These are phyloP conservation scores for Drosophila mulleri DNA, from an alignment of 2,888 invertebrate species.

Conservation along the genomic window DNA sequence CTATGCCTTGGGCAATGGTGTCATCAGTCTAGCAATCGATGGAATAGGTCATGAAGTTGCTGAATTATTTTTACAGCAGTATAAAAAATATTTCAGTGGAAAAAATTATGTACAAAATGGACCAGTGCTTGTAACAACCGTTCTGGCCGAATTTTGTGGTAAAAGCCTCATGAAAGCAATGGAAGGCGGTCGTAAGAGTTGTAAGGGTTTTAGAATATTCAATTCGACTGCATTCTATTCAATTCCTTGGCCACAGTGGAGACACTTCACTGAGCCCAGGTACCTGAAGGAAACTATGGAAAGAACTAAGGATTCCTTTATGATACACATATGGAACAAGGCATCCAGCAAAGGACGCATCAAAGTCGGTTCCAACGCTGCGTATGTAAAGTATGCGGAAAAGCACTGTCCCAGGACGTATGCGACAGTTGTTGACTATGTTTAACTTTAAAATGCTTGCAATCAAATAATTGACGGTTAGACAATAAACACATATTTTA, in stretches of 20 bases:
- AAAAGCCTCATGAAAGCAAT: constrained; percentile 86
- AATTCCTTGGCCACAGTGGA: constrained; percentile 87
- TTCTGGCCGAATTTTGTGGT: constrained; percentile 86
- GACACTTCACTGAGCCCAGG: constrained; percentile 86
- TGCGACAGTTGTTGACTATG: constrained; percentile 73
- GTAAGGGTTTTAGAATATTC: constrained; percentile 88
- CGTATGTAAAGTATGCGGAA: constrained; percentile 77
- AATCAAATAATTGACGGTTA: not conserved
- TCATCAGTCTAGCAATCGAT: constrained; percentile 87
- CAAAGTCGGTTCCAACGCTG: constrained; percentile 73
- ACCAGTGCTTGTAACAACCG: constrained; percentile 87
- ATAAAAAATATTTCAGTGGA: constrained; percentile 86
- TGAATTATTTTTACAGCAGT: constrained; percentile 86
- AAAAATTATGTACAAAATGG: constrained; percentile 86
- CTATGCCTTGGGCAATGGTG: constrained; percentile 87
- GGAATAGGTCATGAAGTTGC: constrained; percentile 87
- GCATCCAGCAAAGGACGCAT: constrained; percentile 63
- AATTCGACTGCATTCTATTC: constrained; percentile 89
- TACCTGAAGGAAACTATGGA: constrained; percentile 82
- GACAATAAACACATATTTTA: too few relatives aligned
- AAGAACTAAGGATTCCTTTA: constrained; percentile 71
- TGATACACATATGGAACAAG: constrained; percentile 83
- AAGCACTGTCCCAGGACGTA: constrained; percentile 81
- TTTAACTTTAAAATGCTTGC: constrained; percentile 15
- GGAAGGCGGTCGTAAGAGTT: constrained; percentile 85